Evolutionary conservation across 2,888 invertebrate species (phyloP).

Genomic region (Phlogophora meticulosa): DNA sequence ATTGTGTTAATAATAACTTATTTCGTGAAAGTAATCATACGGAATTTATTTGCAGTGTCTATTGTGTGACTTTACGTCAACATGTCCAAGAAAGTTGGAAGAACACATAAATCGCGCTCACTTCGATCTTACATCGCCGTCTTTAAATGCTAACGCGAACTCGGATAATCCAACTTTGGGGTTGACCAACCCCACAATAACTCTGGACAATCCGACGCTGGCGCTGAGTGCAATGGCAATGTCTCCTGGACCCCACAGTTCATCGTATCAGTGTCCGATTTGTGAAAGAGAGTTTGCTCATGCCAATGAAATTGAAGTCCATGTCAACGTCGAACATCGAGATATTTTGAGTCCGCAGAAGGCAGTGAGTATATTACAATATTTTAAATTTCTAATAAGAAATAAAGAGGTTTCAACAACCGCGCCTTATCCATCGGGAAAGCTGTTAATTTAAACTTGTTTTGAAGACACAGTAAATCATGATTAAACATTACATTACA

Average conservation of each 20-base stretch:
- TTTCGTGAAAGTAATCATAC: neutral
- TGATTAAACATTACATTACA: too few relatives aligned
- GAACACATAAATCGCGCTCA: slow-evolving; percentile 96
- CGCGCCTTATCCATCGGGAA: neutral
- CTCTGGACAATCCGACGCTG: slow-evolving; percentile 79
- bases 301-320: slow-evolving; percentile 95
- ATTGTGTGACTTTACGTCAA: slow-evolving; percentile 94
- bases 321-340: slow-evolving; percentile 96
- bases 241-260: slow-evolving; percentile 87
- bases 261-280: slow-evolving; percentile 94
- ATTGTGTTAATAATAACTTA: neutral
- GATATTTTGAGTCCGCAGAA: slow-evolving; percentile 94
- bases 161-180: slow-evolving; percentile 79
- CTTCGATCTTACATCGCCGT: slow-evolving; percentile 95
- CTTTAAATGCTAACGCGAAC: slow-evolving; percentile 88
- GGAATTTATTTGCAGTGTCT: slow-evolving; percentile 91
- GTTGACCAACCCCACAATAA: slow-evolving; percentile 79
- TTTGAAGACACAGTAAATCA: too few relatives aligned
- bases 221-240: slow-evolving; percentile 84
- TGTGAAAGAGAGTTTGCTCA: slow-evolving; percentile 94
- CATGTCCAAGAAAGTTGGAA: slow-evolving; percentile 94
- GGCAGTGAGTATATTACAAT: slow-evolving; percentile 73
- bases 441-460: neutral
- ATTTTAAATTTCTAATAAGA: neutral
- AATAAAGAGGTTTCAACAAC: too few relatives aligned